These are phyloP conservation scores for Progne subis DNA, from an alignment of 2,113 vertebrate genomes.

Conservation along the genomic window DNA sequence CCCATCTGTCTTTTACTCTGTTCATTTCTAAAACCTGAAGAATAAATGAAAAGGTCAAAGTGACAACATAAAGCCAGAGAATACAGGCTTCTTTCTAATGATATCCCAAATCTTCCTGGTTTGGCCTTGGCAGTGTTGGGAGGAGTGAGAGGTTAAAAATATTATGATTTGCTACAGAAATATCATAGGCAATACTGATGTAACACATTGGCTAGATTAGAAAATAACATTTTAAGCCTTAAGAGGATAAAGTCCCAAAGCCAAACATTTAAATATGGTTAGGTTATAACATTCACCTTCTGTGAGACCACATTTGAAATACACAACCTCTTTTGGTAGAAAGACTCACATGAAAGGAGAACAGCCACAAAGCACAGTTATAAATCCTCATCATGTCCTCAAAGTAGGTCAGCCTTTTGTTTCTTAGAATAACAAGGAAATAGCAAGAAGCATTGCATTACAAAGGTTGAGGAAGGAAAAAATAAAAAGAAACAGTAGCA, in stretches of 20 bases:
- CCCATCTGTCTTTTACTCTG: slow-evolving; percentile 42
- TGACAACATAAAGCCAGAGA: background rate
- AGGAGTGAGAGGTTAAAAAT: slow-evolving; percentile 5
- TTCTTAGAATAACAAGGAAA: background rate
- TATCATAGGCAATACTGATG: background rate
- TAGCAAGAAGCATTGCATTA: background rate
- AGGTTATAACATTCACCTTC: background rate
- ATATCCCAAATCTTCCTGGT: background rate
- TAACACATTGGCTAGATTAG: background rate
- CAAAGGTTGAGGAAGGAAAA: background rate
- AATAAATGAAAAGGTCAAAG: slow-evolving; percentile 34
- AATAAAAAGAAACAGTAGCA: background rate
- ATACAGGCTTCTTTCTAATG: background rate
- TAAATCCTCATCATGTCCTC: background rate
- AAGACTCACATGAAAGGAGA: background rate
- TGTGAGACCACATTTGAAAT: background rate
- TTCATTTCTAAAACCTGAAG: slow-evolving; percentile 8
- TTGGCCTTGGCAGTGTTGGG: background rate
- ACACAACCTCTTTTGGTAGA: background rate
- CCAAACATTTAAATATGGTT: background rate
- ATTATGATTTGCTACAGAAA: background rate
- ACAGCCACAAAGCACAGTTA: background rate
- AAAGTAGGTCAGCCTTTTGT: background rate
- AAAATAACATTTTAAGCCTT: background rate
- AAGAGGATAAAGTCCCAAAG: background rate